Conservation (phyloP, 2,797 vertebrate species). For the Gallinago solitaria region DNA sequence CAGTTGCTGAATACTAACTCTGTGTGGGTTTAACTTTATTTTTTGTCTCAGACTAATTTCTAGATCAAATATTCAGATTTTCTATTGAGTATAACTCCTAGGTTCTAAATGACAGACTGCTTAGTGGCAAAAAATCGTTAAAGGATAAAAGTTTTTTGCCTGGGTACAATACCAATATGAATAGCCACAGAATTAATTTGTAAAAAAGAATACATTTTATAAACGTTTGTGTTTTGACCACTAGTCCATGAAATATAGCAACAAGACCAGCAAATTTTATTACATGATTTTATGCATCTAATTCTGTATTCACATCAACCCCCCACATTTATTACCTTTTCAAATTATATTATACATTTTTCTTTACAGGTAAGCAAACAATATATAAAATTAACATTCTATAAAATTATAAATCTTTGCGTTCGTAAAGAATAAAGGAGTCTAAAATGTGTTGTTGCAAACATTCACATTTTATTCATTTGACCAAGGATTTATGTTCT, state of each 20-base stretch:
- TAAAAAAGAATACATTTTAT: neutral
- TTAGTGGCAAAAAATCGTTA: neutral
- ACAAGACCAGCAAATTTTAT: conserved; percentile 28
- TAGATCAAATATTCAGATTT: neutral
- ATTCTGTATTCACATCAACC: conserved; percentile 15
- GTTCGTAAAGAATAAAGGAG: conserved; percentile 32
- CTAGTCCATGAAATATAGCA: neutral
- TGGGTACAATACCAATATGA: neutral
- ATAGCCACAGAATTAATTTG: neutral
- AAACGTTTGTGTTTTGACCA: neutral
- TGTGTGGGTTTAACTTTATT: neutral
- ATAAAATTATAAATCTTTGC: conserved; percentile 52
- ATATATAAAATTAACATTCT: conserved; percentile 52
- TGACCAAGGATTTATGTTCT: neutral
- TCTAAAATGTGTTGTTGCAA: conserved; percentile 27
- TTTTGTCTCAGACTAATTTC: neutral
- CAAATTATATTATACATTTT: conserved; percentile 40
- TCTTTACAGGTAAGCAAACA: conserved; percentile 51
- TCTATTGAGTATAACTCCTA: neutral
- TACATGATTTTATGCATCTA: neutral
- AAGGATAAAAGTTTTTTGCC: neutral
- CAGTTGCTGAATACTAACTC: neutral
- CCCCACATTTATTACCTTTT: conserved; percentile 50
- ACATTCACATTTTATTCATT: conserved; percentile 9
- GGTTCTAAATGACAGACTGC: neutral